Evolutionary conservation across 1,140 invertebrate genomes (phyloP), one percentile per base, ranked within the genome.

Genomic region (Drosophila repletoides): DNA sequence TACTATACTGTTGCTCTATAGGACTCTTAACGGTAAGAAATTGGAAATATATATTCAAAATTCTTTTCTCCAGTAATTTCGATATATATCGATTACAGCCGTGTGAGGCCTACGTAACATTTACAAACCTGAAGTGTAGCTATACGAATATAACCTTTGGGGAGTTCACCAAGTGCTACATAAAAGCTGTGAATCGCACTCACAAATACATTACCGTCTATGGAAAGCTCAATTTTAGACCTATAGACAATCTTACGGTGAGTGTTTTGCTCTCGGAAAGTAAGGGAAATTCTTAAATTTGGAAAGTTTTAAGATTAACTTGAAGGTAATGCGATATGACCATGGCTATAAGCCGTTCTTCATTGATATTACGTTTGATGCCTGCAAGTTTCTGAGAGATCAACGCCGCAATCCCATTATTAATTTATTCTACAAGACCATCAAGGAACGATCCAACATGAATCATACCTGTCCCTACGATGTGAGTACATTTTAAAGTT

Each of bases 401-500:
- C 48, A 6, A 38, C 28, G n/a, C n/a, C n/a, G 26, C 0, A 38
- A 58, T 58, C 17, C 31, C 0, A 1, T 65, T 31, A 3, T 52
- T 0, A 51, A 14, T 3, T 5, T 45, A 1, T 46, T 65, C 24
- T 26, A 51, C 38, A 1, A 10, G 15, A 2, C 12, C 2, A 10
- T 46, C 9, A 58, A 22, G n/a, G 5, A 24, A 31, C n/a, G 4
- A 9, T 59, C 52, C 0, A 71, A 48, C 28, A 1, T 71, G 7
- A 71, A 71, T 49, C 61, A 71, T 10, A 52, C 53, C 1, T 65
- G 67, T 41, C 67, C 52, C 5, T 70, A 31, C 21, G 5, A 40
- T 70, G 60, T 70, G 5, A 58, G 60, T 49, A 26, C 10, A 2
- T 26, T 5, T 14, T n/a, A n/a, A n/a, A n/a, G n/a, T n/a, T n/a